Evolutionary conservation across 2,888 invertebrate genomes (phyloP).

Genomic region (Unio pictorum): DNA sequence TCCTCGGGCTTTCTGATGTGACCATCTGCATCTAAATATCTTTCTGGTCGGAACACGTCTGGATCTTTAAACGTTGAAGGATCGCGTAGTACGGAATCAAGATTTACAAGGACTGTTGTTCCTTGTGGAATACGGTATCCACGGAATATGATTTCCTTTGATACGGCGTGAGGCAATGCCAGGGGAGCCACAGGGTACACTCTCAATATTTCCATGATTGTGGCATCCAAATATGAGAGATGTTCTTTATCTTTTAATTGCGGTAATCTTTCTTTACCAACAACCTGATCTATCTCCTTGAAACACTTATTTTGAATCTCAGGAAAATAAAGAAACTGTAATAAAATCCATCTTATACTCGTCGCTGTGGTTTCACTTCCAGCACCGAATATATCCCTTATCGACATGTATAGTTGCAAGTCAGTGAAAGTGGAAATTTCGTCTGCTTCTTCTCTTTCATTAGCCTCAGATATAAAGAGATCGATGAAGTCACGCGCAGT

Average conservation of each 20-base stretch:
- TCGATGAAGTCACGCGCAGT: constrained; percentile 15
- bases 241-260: too few species aligned
- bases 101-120: constrained; percentile 40
- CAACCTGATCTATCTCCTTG: constrained; percentile 54
- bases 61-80: constrained; percentile 43
- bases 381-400: constrained; percentile 49
- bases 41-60: constrained; percentile 48
- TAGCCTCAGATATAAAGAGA: constrained; percentile 10
- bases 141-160: constrained; percentile 45
- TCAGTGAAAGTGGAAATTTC: constrained; percentile 11
- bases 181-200: constrained; percentile 47
- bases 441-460: neutral
- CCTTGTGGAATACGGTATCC: constrained; percentile 61
- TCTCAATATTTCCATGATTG: too few species aligned
- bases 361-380: constrained; percentile 82
- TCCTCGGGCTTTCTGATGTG: constrained; percentile 16
- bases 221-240: too few species aligned
- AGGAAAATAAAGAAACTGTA: constrained; percentile 84
- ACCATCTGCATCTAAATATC: constrained; percentile 43
- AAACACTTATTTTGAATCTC: constrained; percentile 71
- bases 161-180: constrained; percentile 38
- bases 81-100: constrained; percentile 50
- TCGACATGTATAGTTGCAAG: constrained; percentile 22
- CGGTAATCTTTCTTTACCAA: constrained; percentile 58
- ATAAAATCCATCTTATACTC: constrained; percentile 87